These are phyloP conservation scores for Gastrophysa polygoni DNA, from an alignment of 2,888 invertebrate species.

Conservation along the genomic window DNA sequence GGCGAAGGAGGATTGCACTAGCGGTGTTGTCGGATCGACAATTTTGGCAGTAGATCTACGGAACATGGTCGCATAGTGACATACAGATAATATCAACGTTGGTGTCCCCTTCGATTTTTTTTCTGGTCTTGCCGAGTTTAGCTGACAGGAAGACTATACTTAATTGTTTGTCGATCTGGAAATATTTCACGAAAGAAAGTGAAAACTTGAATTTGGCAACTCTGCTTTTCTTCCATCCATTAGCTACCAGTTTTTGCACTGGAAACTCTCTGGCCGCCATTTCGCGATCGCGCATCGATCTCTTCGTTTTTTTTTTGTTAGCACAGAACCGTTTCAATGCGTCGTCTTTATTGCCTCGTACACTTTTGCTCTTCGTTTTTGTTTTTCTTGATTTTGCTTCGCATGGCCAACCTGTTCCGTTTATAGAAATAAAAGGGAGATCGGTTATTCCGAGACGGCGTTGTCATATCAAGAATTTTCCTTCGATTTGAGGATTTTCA, in stretches of 20 bases:
- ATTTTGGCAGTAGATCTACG: not conserved
- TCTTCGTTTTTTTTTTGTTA: slow-evolving; percentile 4
- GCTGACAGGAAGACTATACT: too few relatives aligned
- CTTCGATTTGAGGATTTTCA: not conserved
- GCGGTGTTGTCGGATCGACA: not conserved
- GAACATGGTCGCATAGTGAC: too few relatives aligned
- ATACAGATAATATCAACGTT: too few relatives aligned
- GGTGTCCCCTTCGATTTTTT: too few relatives aligned
- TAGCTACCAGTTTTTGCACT: slow-evolving; percentile 30
- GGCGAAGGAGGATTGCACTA: not conserved
- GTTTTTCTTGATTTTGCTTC: not conserved
- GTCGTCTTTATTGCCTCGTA: not conserved
- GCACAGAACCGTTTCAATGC: not conserved
- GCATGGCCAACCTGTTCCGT: not conserved
- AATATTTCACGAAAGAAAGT: not conserved
- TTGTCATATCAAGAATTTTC: not conserved
- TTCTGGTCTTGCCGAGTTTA: too few relatives aligned
- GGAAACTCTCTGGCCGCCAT: slow-evolving; percentile 28
- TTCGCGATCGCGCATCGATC: slow-evolving; percentile 18
- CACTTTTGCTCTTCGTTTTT: not conserved
- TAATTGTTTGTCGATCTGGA: too few relatives aligned
- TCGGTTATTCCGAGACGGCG: not conserved
- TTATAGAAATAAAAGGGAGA: not conserved
- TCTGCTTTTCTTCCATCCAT: slow-evolving; percentile 17
- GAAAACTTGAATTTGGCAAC: slow-evolving; percentile 11